Evolutionary conservation across 1,140 invertebrate species (phyloP).

Genomic region (Monochamus saltuarius): DNA sequence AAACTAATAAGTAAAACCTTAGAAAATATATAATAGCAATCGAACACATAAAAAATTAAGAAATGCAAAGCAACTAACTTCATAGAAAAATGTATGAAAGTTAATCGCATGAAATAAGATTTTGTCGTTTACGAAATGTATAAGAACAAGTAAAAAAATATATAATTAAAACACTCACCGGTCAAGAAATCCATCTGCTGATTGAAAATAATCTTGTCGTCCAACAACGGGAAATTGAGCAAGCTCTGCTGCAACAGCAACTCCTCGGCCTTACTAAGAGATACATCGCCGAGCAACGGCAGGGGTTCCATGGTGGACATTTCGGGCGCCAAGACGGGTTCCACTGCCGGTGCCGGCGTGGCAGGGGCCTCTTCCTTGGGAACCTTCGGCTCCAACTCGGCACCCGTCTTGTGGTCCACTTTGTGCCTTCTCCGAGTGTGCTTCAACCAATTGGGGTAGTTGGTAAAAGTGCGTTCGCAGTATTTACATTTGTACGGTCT

Average conservation of each 20-base stretch:
- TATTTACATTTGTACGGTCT: constrained; percentile 58
- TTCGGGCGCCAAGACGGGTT: background rate
- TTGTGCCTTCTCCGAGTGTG: constrained; percentile 58
- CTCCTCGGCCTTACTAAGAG: constrained; percentile 41
- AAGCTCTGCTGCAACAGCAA: constrained; percentile 40
- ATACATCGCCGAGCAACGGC: constrained; percentile 32
- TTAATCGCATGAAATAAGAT: too few species aligned
- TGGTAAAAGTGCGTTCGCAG: constrained; percentile 58
- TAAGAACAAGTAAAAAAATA: background rate
- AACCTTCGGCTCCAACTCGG: constrained; percentile 52
- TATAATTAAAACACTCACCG: constrained; percentile 24
- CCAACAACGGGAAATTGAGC: constrained; percentile 39
- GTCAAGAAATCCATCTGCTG: constrained; percentile 37
- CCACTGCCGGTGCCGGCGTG: constrained; percentile 9
- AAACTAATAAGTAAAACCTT: too few species aligned
- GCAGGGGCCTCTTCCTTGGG: constrained; percentile 23
- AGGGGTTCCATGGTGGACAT: constrained; percentile 10
- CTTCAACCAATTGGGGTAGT: constrained; percentile 61
- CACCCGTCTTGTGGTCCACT: constrained; percentile 56
- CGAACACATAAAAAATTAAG: too few species aligned
- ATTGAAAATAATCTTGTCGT: constrained; percentile 36
- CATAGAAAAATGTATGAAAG: too few species aligned
- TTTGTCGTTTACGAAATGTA: background rate
- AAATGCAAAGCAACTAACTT: too few species aligned
- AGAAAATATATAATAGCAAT: too few species aligned